phyloP scores from a whole-genome alignment of 2,888 invertebrate genomes.

The Pachliopta kotzebuea region DNA sequence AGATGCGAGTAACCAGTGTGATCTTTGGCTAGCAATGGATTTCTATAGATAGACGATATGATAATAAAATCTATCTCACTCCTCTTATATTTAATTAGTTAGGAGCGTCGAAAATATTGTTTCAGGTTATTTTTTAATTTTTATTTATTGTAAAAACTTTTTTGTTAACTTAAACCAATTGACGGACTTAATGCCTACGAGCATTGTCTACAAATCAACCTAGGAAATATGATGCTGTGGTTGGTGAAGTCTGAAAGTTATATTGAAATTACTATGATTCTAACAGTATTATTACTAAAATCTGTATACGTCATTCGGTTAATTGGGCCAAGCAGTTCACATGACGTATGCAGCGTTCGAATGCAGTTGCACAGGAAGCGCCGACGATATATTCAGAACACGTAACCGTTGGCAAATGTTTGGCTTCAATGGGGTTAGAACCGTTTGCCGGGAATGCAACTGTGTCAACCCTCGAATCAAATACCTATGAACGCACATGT shows the following conservation, averaged over 20 bases:
- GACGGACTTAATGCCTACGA: too few species aligned
- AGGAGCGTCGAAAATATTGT: background rate
- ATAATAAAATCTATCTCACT: background rate
- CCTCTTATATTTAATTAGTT: background rate
- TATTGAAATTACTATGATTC: background rate
- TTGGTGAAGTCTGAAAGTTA: too few species aligned
- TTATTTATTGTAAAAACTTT: too few species aligned
- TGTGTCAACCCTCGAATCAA: conserved; percentile 15
- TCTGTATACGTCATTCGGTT: background rate
- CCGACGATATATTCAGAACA: conserved; percentile 10
- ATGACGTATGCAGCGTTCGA: conserved; percentile 3
- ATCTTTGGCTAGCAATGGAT: too few species aligned
- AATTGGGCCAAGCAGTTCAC: background rate
- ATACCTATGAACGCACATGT: background rate
- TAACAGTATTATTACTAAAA: background rate
- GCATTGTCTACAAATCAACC: too few species aligned
- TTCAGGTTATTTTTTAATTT: background rate
- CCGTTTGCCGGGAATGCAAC: conserved; percentile 16
- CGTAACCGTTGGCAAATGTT: conserved; percentile 21
- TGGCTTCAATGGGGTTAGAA: conserved; percentile 11
- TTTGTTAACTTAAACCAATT: too few species aligned
- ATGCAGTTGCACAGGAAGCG: conserved; percentile 24
- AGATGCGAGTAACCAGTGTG: too few species aligned
- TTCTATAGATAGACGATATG: too few species aligned
- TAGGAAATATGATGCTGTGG: too few species aligned